Conservation (phyloP, 2,113 vertebrate genomes). For the Lates calcarifer region DNA sequence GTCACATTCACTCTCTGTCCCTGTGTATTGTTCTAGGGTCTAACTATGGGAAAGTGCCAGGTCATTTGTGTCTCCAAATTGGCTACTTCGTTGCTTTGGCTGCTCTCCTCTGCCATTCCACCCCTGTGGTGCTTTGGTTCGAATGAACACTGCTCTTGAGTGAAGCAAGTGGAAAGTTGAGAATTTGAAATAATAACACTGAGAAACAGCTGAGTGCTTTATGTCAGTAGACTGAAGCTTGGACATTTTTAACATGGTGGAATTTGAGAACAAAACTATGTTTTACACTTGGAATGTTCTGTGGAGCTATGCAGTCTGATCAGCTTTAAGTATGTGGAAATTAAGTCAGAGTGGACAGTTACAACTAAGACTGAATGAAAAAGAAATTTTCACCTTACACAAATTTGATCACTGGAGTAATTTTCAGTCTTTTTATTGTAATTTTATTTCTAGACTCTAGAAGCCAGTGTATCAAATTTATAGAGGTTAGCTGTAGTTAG, state of each 20-base stretch:
- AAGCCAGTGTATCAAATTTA: neutral
- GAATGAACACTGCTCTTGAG: slow-evolving; percentile 53
- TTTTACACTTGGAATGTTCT: neutral
- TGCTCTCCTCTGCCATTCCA: slow-evolving; percentile 39
- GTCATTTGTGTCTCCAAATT: slow-evolving; percentile 77
- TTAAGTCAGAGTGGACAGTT: neutral
- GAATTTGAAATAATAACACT: slow-evolving; percentile 42
- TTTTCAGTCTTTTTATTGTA: neutral
- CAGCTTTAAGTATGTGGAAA: neutral
- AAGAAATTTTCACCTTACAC: neutral
- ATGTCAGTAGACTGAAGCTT: neutral
- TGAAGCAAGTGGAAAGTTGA: slow-evolving; percentile 41
- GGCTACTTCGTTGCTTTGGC: slow-evolving; percentile 68
- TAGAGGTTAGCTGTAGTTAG: neutral
- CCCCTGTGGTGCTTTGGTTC: slow-evolving; percentile 51
- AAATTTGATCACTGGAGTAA: neutral
- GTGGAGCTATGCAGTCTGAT: too few relatives aligned
- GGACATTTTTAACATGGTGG: neutral
- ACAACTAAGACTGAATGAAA: neutral
- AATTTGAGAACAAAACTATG: neutral
- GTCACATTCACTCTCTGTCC: slow-evolving; percentile 66
- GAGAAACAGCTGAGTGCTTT: slow-evolving; percentile 21
- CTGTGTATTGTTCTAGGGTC: slow-evolving; percentile 66
- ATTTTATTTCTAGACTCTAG: too few relatives aligned
- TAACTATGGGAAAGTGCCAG: slow-evolving; percentile 71